A percentile compares a stretch with the other conserved stretches of the same genome.
Conservation (phyloP, 2,888 invertebrate genomes). For the Pandemis heparana region DNA sequence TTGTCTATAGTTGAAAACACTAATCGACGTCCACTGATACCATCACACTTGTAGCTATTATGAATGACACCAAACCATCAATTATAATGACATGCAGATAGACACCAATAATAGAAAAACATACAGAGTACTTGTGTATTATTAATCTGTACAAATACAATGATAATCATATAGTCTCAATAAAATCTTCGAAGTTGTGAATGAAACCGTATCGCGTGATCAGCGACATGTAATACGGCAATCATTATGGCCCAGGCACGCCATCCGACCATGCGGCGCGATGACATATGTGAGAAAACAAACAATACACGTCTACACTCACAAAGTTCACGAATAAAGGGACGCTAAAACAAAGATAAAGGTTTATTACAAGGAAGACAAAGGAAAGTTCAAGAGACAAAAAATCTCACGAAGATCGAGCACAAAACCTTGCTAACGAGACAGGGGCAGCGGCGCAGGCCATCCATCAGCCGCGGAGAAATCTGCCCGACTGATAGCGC, state of each 20-base stretch:
- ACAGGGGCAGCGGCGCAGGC: conserved; percentile 54
- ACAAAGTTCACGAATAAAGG: conserved; percentile 30
- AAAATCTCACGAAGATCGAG: conserved; percentile 49
- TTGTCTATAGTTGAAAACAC: neutral
- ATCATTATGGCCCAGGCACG: conserved; percentile 29
- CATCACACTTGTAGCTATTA: conserved; percentile 1
- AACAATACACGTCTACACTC: conserved; percentile 27
- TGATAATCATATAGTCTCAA: conserved; percentile 15
- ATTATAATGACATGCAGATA: conserved; percentile 20
- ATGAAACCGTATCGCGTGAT: conserved; percentile 38
- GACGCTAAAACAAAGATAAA: conserved; percentile 39
- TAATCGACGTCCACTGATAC: neutral
- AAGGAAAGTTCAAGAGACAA: conserved; percentile 49
- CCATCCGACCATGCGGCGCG: conserved; percentile 27
- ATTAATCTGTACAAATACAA: conserved; percentile 36
- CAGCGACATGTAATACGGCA: conserved; percentile 40
- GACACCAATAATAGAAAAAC: conserved; percentile 20
- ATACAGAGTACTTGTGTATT: conserved; percentile 3
- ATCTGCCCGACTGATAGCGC: conserved; percentile 63
- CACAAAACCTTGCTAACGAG: conserved; percentile 61
- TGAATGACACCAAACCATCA: conserved; percentile 4
- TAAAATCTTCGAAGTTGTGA: conserved; percentile 33
- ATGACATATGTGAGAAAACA: conserved; percentile 37
- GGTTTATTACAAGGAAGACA: conserved; percentile 48
- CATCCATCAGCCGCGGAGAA: conserved; percentile 62